phyloP scores from a whole-genome alignment of 2,113 vertebrate genomes.

The Asarcornis scutulata region DNA sequence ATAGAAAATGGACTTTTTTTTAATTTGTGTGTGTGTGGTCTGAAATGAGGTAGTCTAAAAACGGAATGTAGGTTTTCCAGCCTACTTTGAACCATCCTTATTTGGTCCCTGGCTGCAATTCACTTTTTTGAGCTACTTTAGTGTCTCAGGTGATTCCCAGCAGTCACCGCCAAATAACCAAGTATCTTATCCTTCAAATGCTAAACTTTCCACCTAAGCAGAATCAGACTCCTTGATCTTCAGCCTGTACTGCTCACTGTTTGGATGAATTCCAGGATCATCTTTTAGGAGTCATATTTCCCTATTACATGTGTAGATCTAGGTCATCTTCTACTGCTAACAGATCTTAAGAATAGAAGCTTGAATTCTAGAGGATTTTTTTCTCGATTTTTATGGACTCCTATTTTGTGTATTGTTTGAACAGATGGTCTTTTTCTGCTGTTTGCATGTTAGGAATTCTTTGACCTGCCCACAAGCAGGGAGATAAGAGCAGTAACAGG shows the following conservation, averaged over 20 bases:
- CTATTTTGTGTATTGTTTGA: neutral
- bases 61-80: neutral
- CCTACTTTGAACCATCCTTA: neutral
- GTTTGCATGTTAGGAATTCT: neutral
- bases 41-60: neutral
- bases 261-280: neutral
- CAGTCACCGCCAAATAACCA: neutral
- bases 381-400: neutral
- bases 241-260: neutral
- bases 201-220: neutral
- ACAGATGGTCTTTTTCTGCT: slow-evolving; percentile 18
- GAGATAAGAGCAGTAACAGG: neutral
- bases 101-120: neutral
- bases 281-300: neutral
- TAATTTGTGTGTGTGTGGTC: neutral
- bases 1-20: neutral
- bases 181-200: neutral
- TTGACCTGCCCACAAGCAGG: neutral
- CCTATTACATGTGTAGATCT: neutral
- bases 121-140: neutral
- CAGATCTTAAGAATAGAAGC: neutral
- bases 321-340: neutral
- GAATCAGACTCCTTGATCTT: neutral
- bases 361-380: neutral
- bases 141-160: neutral